phyloP scores from a whole-genome alignment of 2,797 vertebrate species.

The Argya squamiceps region DNA sequence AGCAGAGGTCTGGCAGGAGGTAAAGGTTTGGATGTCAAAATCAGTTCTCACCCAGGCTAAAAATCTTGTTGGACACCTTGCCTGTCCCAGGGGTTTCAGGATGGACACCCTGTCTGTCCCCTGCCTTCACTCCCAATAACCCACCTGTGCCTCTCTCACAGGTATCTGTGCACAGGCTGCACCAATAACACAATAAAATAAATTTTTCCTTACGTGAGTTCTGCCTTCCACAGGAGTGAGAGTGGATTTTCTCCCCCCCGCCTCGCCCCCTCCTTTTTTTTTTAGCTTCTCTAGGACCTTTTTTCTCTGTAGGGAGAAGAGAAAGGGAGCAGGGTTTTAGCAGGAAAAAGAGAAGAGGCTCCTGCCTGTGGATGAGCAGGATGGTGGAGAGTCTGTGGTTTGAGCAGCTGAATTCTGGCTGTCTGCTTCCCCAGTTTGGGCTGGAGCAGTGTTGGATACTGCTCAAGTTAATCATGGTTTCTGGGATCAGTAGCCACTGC shows the following conservation, averaged over 20 bases:
- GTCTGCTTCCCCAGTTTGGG: neutral
- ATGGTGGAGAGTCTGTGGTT: accelerated
- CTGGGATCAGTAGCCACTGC: neutral
- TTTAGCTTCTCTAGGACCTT: neutral
- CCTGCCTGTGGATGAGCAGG: neutral
- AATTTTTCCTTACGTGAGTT: accelerated
- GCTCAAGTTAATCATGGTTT: neutral
- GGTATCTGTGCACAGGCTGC: neutral
- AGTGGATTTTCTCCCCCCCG: accelerated
- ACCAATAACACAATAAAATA: neutral
- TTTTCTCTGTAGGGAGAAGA: neutral
- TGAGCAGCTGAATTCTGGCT: accelerated
- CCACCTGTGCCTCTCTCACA: neutral
- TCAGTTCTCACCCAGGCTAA: too few species aligned
- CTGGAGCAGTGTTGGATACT: neutral
- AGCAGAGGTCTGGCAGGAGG: neutral
- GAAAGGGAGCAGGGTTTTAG: neutral
- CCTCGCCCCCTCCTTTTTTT: accelerated
- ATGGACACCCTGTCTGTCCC: too few species aligned
- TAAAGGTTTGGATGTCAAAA: neutral
- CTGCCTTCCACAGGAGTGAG: accelerated
- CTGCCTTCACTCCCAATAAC: neutral
- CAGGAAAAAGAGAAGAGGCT: neutral
- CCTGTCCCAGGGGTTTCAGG: too few species aligned
- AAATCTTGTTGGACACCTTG: neutral